Evolutionary conservation across 2,888 invertebrate species (phyloP), one percentile per base, ranked within the genome.

Genomic region (Girardia tigrina): DNA sequence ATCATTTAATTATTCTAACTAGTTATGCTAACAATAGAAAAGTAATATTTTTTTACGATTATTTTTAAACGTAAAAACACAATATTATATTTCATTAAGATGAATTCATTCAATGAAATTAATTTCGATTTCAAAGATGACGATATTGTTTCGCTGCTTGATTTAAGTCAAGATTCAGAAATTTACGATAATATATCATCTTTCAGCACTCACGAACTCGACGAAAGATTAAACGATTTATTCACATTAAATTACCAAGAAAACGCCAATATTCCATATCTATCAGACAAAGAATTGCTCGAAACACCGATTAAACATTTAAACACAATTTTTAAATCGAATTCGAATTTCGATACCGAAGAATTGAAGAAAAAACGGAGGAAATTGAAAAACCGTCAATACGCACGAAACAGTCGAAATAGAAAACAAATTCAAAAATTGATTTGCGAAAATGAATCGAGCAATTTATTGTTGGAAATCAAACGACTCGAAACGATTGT

Each of bases 381-480:
- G n/a, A 56, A 56, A 56, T n/a, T 56, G 2, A 56, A 56, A 56
- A 56, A 56, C 56, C 56, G 56, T 56, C n/a, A 20, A 8, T 56
- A 56, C 23, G 56, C 56, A 20, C 56, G 56, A 6, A 23, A 56
- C 6, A 56, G 56, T 23, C 56, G 56, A 6, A 56, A 56, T 23
- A 56, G 56, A n/a, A 56, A 56, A 56, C 56, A 56, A 56, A 56
- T 56, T 8, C 56, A 56, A n/a, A 56, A 56, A 56, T 20, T 16
- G n/a, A 8, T 56, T 4, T 56, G n/a, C 23, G 56, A 56, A 56
- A 12, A 4, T 56, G 56, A 56, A 56, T 56, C 56, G 4, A 56
- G 6, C 4, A 56, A n/a, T 56, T 23, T 56, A 12, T 12, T 56
- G 23, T 56, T n/a, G 23, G 56, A 56, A 56, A 56, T 56, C n/a